Percentiles rank a stretch among this genome's conserved stretches.
phyloP scores from a whole-genome alignment of 2,797 vertebrate genomes.

The Acropternis orthonyx region DNA sequence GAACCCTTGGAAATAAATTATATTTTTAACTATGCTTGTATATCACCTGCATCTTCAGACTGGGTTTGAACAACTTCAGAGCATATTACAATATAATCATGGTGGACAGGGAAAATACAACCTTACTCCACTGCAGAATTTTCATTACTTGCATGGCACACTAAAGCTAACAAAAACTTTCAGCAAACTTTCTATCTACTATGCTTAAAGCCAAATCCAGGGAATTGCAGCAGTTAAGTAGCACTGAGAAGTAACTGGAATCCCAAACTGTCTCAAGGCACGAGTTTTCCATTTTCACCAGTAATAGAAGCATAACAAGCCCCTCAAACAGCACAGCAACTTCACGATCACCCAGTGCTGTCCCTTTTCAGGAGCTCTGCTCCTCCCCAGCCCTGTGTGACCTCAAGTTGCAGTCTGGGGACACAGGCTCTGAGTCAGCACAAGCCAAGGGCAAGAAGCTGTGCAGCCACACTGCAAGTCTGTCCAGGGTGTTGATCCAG shows the following conservation, averaged over 20 bases:
- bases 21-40: background rate
- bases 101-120: background rate
- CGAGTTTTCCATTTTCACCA: rapidly evolving
- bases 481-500: background rate
- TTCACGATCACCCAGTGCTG: rapidly evolving
- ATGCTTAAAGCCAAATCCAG: background rate
- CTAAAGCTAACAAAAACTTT: background rate
- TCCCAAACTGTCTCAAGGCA: background rate
- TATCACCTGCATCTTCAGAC: background rate
- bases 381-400: background rate
- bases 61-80: background rate
- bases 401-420: background rate
- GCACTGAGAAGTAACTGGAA: background rate
- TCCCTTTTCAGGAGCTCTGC: background rate
- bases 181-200: background rate
- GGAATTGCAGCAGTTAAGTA: background rate
- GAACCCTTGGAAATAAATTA: background rate
- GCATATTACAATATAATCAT: background rate
- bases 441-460: background rate
- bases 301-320: background rate
- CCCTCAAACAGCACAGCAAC: rapidly evolving
- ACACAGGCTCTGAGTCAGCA: background rate
- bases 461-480: background rate
- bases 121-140: background rate
- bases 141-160: background rate